Evolutionary conservation across 2,113 vertebrate species (phyloP).

Genomic region (Istiophorus platypterus): DNA sequence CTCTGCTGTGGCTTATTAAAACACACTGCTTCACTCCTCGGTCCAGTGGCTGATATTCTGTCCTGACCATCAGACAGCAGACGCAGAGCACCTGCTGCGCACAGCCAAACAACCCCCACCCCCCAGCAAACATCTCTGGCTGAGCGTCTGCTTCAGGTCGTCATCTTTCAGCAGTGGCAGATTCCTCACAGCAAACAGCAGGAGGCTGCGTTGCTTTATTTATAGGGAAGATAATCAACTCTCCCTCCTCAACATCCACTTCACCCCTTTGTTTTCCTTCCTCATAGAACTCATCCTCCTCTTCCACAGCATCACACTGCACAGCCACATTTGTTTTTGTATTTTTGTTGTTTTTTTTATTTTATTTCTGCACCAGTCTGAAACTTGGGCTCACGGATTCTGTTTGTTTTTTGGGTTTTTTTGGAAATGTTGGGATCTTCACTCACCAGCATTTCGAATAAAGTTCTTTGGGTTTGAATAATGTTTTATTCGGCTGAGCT

Average conservation of each 20-base stretch:
- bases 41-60: slow-evolving; percentile 26
- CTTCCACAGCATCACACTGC: too few relatives aligned
- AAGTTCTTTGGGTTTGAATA: too few relatives aligned
- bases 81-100: neutral
- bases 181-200: neutral
- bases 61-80: neutral
- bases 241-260: neutral
- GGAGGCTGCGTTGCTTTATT: neutral
- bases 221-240: neutral
- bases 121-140: neutral
- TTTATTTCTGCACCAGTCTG: neutral
- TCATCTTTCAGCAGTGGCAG: slow-evolving; percentile 10
- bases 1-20: neutral
- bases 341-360: too few relatives aligned
- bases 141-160: neutral
- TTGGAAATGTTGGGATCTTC: too few relatives aligned
- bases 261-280: neutral
- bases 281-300: too few relatives aligned
- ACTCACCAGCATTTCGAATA: too few relatives aligned
- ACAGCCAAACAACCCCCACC: slow-evolving; percentile 13
- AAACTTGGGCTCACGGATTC: too few relatives aligned
- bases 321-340: too few relatives aligned
- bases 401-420: too few relatives aligned
- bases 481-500: too few relatives aligned
- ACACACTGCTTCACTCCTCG: neutral